A percentile compares a stretch with the other conserved stretches of the same genome.
Conservation (phyloP, 2,113 vertebrate genomes). For the Melanocharis versteri region DNA sequence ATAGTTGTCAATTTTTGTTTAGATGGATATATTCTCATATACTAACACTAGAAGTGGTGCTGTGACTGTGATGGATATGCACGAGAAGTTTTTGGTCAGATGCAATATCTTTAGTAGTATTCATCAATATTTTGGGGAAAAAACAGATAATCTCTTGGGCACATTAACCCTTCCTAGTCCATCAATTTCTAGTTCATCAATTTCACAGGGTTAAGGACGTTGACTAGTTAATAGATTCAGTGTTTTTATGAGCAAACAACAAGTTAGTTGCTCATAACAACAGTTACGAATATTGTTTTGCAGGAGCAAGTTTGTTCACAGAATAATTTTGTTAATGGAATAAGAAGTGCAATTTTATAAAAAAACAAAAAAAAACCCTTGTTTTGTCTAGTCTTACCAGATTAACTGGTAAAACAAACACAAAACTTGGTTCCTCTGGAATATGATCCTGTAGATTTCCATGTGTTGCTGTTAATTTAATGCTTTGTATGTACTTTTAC, state of each 20-base stretch:
- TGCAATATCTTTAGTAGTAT: neutral
- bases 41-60: neutral
- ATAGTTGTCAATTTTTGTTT: neutral
- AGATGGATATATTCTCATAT: neutral
- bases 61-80: neutral
- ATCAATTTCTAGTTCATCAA: neutral
- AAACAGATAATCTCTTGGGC: neutral
- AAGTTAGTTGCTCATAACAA: too few relatives aligned
- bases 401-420: conserved; percentile 21
- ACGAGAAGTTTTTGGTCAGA: neutral
- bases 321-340: neutral
- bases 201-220: neutral
- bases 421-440: conserved; percentile 13
- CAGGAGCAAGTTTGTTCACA: neutral
- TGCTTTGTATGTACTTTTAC: conserved; percentile 57
- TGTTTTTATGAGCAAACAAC: neutral
- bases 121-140: neutral
- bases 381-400: conserved; percentile 16
- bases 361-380: neutral
- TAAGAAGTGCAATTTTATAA: neutral
- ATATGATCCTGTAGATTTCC: conserved; percentile 50
- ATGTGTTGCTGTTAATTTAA: conserved; percentile 62
- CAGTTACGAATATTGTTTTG: neutral
- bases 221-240: neutral
- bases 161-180: neutral